A percentile compares a stretch with the other conserved stretches of the same genome.
phyloP scores from a whole-genome alignment of 1,140 invertebrate species.

The Sycophila sp. region DNA sequence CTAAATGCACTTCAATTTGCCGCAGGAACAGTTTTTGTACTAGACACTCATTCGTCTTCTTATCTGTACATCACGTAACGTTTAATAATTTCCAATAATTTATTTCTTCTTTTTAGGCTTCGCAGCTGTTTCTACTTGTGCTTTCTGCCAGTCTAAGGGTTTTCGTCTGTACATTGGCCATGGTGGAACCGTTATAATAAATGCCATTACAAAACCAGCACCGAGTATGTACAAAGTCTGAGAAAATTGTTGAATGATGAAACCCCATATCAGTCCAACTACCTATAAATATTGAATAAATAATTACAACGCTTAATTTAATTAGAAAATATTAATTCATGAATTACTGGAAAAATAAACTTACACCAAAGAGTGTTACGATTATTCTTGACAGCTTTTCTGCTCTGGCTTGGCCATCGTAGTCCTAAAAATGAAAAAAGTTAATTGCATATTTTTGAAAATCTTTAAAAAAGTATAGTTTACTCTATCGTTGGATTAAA shows the following conservation, averaged over 20 bases:
- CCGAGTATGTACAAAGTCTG: conserved; percentile 93
- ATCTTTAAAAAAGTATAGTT: no score
- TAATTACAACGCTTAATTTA: conserved; percentile 20
- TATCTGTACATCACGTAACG: no score
- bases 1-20: no score
- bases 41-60: no score
- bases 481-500: no score
- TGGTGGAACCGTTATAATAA: conserved; percentile 86
- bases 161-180: conserved; percentile 93
- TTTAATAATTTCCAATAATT: not conserved
- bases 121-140: conserved; percentile 53
- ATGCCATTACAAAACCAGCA: conserved; percentile 87
- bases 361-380: conserved; percentile 87
- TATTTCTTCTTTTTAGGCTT: conserved; percentile 37
- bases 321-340: not conserved
- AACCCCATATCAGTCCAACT: conserved; percentile 92
- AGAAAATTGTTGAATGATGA: conserved; percentile 93
- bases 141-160: conserved; percentile 91
- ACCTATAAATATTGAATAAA: conserved; percentile 65
- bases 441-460: no score
- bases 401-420: conserved; percentile 88
- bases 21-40: no score
- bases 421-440: conserved; percentile 75
- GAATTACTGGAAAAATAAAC: conserved; percentile 41
- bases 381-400: conserved; percentile 89